These are phyloP conservation scores for Otolemur garnettii DNA, from an alignment of 2,113 vertebrate species.

Conservation along the genomic window DNA sequence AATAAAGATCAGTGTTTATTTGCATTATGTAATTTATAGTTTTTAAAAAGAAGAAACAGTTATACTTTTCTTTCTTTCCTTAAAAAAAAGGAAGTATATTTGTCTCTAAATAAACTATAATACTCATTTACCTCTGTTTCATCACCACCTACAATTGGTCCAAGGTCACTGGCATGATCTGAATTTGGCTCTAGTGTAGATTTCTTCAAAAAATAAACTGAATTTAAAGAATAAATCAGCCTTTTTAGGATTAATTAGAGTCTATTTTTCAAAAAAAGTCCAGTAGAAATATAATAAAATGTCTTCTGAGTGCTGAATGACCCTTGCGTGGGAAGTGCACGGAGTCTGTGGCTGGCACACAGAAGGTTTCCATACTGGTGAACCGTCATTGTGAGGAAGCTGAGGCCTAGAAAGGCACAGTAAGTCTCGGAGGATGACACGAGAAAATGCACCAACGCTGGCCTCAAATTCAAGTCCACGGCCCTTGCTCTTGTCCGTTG, in stretches of 20 bases:
- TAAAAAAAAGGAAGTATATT: background rate
- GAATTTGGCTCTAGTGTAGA: background rate
- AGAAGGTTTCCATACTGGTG: background rate
- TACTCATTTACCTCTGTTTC: background rate
- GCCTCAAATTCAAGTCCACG: background rate
- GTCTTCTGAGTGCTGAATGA: background rate
- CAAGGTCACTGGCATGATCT: background rate
- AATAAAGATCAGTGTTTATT: background rate
- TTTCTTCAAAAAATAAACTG: background rate
- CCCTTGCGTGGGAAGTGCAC: background rate
- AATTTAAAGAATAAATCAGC: background rate
- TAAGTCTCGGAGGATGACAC: background rate
- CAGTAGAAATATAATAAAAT: background rate
- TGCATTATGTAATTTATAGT: background rate
- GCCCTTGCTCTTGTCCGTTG: background rate
- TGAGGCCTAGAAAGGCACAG: background rate
- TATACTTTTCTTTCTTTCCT: slow-evolving; percentile 40
- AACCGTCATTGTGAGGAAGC: background rate
- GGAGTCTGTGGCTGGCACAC: background rate
- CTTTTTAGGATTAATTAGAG: background rate
- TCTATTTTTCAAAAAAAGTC: background rate
- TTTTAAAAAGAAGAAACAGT: background rate
- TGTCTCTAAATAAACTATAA: background rate
- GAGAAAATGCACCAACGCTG: background rate
- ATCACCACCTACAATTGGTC: background rate